Base-by-base conservation (phyloP, 2,888 invertebrate genomes). In the Lepetodrilus schrolli region DNA sequence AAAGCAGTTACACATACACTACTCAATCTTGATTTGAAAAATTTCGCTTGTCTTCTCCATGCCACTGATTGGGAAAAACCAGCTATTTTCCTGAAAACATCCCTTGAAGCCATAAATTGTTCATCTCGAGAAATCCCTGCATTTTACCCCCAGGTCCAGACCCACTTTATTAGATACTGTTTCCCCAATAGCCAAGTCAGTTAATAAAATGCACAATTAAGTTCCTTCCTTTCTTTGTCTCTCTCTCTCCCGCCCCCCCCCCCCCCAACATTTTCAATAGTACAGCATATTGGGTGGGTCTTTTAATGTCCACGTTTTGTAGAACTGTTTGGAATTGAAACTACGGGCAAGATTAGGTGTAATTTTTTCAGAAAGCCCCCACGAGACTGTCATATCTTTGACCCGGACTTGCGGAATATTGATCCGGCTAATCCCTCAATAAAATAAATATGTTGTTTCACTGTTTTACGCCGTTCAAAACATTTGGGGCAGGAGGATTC, bases 381-480 rank as follows among this genome's bases (percentile, higher is more conserved):
- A n/a, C n/a, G n/a, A n/a, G n/a, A n/a, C n/a, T n/a, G n/a, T n/a
- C n/a, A 30, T 30, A 58, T 58, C 13, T 23, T 30, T 58, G 58
- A 30, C 58, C 58, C 30, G 13, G 5, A 34, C 26, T 30, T 30
- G 58, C 26, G 26, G 30, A 30, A 30, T 58, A 58, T 58, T 58
- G 58, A 58, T 58, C 30, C 58, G 30, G 13, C 58, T 58, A 58
- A 58, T 58, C 58, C 58, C 13, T 26, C 58, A 58, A 58, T 58
- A 58, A 58, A 58, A 58, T 58, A 58, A 58, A 58, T 58, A 58
- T 58, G 58, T 58, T 58, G 58, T 58, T 58, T 58, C 51, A 5
- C 58, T 58, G 58, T 58, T 58, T 58, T 58, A 58, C 30, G 26
- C 30, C 17, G 26, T 58, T 58, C 34, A 34, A 58, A 58, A 30